Evolutionary conservation across 2,113 vertebrate genomes (phyloP), one percentile per base, ranked within the genome.

Genomic region (Psilopsiagon aurifrons): DNA sequence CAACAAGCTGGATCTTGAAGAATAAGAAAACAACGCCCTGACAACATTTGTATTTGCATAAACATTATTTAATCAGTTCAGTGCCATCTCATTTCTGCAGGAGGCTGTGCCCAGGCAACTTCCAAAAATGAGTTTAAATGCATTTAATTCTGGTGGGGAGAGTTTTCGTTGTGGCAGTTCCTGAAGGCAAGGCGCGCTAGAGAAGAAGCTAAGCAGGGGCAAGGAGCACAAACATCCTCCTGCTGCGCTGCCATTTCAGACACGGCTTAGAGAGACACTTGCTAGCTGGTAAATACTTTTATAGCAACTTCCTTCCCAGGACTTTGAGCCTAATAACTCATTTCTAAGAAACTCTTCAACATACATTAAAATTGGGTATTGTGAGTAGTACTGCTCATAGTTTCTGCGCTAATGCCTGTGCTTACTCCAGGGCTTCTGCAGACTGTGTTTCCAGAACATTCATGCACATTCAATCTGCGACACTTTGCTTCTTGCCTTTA

Each of bases 61-160:
- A 92, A 91, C 67, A 88, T 59, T 86, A 88, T 96, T 94, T 88
- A 96, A 96, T 97, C 90, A 77, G 75, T 17, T 93, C 95, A 74
- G 91, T 88, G 92, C 92, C 96, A 95, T 95, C 97, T 97, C 85
- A 71, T 94, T 94, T 92, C 87, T 95, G 13, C 70, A 23, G 90
- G 8, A 92, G 89, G 94, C 94, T 91, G 86, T 92, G 94, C 84
- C 93, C 92, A 92, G 82, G 6, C 91, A 91, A 44, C 59, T 92
- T 90, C 90, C 81, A 94, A 90, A 96, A 97, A 94, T 83, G 77
- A 97, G 90, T 77, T 85, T 74, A 96, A 96, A 66, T 68, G 80
- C 70, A 13, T 70, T 83, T 87, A 79, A 94, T 94, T 84, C 91
- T 93, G 95, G 83, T 97, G 95, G 94, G 91, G 96, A 95, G 52